Base-by-base conservation (phyloP, 2,797 vertebrate species). In the Halcyon badia region DNA sequence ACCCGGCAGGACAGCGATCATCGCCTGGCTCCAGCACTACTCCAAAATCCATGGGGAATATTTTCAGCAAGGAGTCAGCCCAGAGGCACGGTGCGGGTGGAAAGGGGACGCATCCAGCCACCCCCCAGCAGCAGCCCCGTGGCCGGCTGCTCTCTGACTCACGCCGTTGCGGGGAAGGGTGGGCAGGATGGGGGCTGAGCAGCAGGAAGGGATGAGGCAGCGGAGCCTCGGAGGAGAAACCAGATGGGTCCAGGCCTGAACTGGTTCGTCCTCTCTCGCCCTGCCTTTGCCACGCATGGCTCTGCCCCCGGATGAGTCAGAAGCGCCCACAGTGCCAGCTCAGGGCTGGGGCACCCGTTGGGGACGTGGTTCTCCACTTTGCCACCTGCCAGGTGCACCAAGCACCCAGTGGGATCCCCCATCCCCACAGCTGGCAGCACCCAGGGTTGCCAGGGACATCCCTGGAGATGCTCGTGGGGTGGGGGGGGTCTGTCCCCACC, bases 231-330 rank as follows among this genome's bases (percentile, higher is more conserved):
- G 71, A 41, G 49, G 62, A 79, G 94, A 85, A 91, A 95, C 91
- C 94, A 95, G 95, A 49, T 8, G 83, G 86, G 81, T 79, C 85
- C 81, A 28, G 52, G 79, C 84, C 84, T n/a, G 90, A 90, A 94
- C 95, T 77, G 81, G 96, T 96, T 96, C 37, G 42, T 90, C 95
- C 56, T 95, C 96, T 85, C 78, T 25, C 0, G 35, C 86, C 51
- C 62, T 64, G 90, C 94, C 90, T 61, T 51, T 24, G 92, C 91
- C 30, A 5, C 6, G 12, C 82, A 44, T 15, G 31, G 91, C 86
- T 90, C 95, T 94, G 94, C 96, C 96, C 80, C 81, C 44, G 6
- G 8, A 77, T 95, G 91, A 96, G 87, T 95, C 96, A 93, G 70
- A 70, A 52, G 61, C 0, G 2, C 71, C 93, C 60, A 1, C 0